A percentile compares a stretch with the other conserved stretches of the same genome.
These are phyloP conservation scores for Drosophila burlai DNA, from an alignment of 1,140 invertebrate genomes.

Conservation along the genomic window DNA sequence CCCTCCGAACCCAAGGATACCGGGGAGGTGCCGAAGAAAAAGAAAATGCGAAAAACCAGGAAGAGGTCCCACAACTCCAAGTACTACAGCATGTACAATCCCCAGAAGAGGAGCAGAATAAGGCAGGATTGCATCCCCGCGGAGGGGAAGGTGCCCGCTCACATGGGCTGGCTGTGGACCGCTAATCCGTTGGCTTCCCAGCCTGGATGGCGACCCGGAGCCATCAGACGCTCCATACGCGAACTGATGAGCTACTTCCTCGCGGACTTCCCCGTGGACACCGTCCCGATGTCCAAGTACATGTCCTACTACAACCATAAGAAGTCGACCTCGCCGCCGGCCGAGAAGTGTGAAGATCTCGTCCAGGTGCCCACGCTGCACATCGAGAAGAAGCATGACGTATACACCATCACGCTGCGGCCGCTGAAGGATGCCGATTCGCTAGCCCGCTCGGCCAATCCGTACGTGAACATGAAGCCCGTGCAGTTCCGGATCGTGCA, in stretches of 20 bases:
- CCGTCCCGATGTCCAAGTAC: conserved; percentile 64
- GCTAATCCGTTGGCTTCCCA: conserved; percentile 44
- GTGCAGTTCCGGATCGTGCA: conserved; percentile 76
- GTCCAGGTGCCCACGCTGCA: conserved; percentile 73
- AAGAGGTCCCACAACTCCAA: conserved; percentile 34
- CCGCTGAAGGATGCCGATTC: conserved; percentile 64
- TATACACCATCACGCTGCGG: conserved; percentile 72
- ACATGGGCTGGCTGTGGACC: conserved; percentile 85
- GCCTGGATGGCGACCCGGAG: conserved; percentile 73
- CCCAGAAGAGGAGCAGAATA: background rate
- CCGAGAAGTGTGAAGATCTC: conserved; percentile 37
- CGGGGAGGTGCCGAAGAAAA: background rate
- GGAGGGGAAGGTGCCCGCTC: conserved; percentile 56
- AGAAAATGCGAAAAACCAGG: background rate
- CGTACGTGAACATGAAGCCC: conserved; percentile 76
- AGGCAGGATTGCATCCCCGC: conserved; percentile 22
- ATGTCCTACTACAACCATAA: conserved; percentile 57
- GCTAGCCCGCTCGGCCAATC: conserved; percentile 64
- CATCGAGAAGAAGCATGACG: conserved; percentile 79
- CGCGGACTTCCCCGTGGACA: conserved; percentile 73
- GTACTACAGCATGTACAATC: conserved; percentile 35
- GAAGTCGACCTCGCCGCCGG: background rate
- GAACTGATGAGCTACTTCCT: conserved; percentile 79
- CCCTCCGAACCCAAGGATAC: background rate
- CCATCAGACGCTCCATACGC: conserved; percentile 74